These are phyloP conservation scores for Dipodomys ordii DNA, from an alignment of 2,113 vertebrate species.

Conservation along the genomic window DNA sequence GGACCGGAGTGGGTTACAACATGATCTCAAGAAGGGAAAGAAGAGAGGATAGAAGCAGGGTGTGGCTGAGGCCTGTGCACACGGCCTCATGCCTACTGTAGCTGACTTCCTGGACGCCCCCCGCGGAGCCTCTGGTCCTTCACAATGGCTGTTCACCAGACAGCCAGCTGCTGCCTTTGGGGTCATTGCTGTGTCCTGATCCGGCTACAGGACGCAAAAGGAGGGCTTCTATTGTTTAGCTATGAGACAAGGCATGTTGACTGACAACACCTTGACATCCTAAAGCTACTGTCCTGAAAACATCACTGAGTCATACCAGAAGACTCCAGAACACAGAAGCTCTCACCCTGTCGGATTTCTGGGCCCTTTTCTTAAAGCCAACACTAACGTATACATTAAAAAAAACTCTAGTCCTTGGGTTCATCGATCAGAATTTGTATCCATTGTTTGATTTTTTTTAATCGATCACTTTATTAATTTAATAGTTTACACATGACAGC, in stretches of 20 bases:
- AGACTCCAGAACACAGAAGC: background rate
- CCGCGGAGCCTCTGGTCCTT: background rate
- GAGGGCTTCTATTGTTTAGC: rapidly evolving
- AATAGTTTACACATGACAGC: background rate
- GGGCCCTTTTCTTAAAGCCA: background rate
- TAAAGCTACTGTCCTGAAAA: background rate
- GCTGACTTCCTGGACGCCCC: background rate
- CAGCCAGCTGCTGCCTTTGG: background rate
- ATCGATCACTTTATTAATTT: background rate
- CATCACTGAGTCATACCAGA: background rate
- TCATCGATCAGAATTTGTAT: background rate
- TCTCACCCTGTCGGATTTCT: background rate
- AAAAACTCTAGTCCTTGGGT: background rate
- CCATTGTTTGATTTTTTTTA: background rate
- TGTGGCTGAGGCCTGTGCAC: too few relatives aligned
- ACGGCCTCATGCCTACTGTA: background rate
- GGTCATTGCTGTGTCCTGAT: slow-evolving; percentile 6
- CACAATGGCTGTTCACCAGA: too few relatives aligned
- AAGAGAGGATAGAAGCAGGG: too few relatives aligned
- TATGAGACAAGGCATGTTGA: background rate
- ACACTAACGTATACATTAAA: background rate
- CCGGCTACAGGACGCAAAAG: background rate
- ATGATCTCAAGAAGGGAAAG: background rate
- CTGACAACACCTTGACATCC: background rate
- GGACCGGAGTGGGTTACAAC: too few relatives aligned